Conservation (phyloP, 2,113 vertebrate species). For the Aythya baeri region DNA sequence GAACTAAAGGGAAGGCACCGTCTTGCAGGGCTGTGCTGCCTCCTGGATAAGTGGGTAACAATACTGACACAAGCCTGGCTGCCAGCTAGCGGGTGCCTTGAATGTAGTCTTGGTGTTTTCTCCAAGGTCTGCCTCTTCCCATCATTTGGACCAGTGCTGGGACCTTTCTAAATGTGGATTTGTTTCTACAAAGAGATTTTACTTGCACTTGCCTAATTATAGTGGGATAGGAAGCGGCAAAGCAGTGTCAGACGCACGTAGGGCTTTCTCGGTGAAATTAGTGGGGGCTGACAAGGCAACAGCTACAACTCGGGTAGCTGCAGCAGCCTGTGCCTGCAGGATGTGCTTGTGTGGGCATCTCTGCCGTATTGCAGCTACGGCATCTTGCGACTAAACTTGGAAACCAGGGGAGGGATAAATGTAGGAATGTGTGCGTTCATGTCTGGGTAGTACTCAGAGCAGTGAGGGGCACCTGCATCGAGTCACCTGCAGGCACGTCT, state of each 20-base stretch:
- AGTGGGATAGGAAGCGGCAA: neutral
- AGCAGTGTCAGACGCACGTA: neutral
- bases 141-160: neutral
- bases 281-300: neutral
- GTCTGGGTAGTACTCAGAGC: neutral
- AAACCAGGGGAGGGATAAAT: neutral
- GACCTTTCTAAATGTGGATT: neutral
- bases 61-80: neutral
- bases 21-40: neutral
- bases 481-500: neutral
- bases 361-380: neutral
- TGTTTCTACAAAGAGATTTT: neutral
- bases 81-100: neutral
- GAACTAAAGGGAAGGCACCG: neutral
- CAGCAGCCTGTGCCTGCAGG: neutral
- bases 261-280: neutral
- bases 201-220: neutral
- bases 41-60: neutral
- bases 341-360: neutral
- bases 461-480: neutral
- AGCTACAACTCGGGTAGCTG: rapidly evolving
- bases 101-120: neutral
- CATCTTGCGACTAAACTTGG: neutral
- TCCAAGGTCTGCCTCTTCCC: neutral
- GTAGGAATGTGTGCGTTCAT: neutral